Evolutionary conservation across 2,888 invertebrate species (phyloP).

Genomic region (Spodoptera littoralis): DNA sequence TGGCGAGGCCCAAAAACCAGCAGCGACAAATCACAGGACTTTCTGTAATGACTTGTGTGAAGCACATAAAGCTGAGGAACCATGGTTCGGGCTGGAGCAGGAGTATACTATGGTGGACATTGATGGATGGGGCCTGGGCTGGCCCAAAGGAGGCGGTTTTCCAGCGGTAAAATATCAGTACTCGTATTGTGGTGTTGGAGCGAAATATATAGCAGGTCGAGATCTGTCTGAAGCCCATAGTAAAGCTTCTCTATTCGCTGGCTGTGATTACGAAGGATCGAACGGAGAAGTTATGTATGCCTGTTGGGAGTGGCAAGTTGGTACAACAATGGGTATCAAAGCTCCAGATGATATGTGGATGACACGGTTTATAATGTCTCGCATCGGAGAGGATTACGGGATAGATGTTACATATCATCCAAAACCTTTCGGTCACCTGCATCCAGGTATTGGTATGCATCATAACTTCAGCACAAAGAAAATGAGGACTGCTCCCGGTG

Average conservation of each 20-base stretch:
- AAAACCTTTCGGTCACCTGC: slow-evolving; percentile 94
- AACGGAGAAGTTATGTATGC: slow-evolving; percentile 99
- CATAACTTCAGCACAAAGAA: slow-evolving; percentile 96
- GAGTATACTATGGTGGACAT: slow-evolving; percentile 96
- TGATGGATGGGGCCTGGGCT: slow-evolving; percentile 96
- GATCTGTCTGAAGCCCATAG: slow-evolving; percentile 97
- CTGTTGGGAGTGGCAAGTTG: slow-evolving; percentile 97
- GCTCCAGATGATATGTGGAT: slow-evolving; percentile 96
- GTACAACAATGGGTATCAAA: slow-evolving; percentile 95
- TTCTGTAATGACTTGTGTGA: slow-evolving; percentile 92
- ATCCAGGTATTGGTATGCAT: slow-evolving; percentile 95
- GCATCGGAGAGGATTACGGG: slow-evolving; percentile 96
- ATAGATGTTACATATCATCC: slow-evolving; percentile 91
- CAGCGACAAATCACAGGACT: slow-evolving; percentile 91
- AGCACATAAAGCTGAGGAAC: slow-evolving; percentile 90
- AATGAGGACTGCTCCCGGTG: slow-evolving; percentile 94
- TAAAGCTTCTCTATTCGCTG: slow-evolving; percentile 96
- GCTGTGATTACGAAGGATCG: slow-evolving; percentile 96
- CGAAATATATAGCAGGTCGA: slow-evolving; percentile 96
- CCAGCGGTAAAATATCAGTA: slow-evolving; percentile 96
- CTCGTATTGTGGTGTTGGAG: slow-evolving; percentile 97
- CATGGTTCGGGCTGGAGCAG: slow-evolving; percentile 98
- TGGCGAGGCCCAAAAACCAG: slow-evolving; percentile 92
- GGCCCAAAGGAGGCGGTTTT: slow-evolving; percentile 97
- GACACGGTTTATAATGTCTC: slow-evolving; percentile 93